A percentile compares a stretch with the other conserved stretches of the same genome.
phyloP scores from a whole-genome alignment of 2,888 invertebrate genomes.

The Lepeophtheirus nordmannii region DNA sequence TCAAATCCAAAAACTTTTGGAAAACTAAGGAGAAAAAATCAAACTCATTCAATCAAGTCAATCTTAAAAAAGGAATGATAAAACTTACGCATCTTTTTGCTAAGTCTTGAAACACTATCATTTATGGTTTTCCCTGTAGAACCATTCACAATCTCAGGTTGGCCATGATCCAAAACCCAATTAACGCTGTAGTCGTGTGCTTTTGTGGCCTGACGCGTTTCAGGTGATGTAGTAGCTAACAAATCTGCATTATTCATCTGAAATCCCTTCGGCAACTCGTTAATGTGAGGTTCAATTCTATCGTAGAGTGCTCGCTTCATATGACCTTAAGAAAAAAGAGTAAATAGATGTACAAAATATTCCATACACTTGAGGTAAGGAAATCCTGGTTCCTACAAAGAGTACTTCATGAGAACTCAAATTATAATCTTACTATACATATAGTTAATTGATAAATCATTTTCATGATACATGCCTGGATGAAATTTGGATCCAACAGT shows the following conservation, averaged over 20 bases:
- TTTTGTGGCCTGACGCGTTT: slow-evolving; percentile 65
- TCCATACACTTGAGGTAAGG: too few relatives aligned
- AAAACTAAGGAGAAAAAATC: not conserved
- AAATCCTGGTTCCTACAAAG: too few relatives aligned
- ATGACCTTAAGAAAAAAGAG: slow-evolving; percentile 3
- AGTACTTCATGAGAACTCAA: too few relatives aligned
- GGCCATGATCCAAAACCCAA: slow-evolving; percentile 50
- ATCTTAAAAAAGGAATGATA: not conserved
- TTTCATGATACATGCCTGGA: not conserved
- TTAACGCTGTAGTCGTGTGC: slow-evolving; percentile 81
- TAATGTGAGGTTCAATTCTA: slow-evolving; percentile 7
- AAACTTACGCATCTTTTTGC: slow-evolving; percentile 22
- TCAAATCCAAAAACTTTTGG: slow-evolving; percentile 13
- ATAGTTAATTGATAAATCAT: too few relatives aligned
- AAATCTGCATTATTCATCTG: slow-evolving; percentile 61
- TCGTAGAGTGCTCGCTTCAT: slow-evolving; percentile 20
- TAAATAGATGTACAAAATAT: not conserved
- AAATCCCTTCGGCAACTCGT: not conserved
- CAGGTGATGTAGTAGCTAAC: slow-evolving; percentile 64
- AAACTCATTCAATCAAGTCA: not conserved
- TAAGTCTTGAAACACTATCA: slow-evolving; percentile 20
- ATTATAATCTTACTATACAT: too few relatives aligned
- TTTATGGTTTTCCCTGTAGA: slow-evolving; percentile 52
- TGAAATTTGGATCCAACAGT: slow-evolving; percentile 23
- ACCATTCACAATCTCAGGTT: slow-evolving; percentile 67